Conservation (phyloP, 2,797 vertebrate genomes). For the Alfaro cultratus region DNA sequence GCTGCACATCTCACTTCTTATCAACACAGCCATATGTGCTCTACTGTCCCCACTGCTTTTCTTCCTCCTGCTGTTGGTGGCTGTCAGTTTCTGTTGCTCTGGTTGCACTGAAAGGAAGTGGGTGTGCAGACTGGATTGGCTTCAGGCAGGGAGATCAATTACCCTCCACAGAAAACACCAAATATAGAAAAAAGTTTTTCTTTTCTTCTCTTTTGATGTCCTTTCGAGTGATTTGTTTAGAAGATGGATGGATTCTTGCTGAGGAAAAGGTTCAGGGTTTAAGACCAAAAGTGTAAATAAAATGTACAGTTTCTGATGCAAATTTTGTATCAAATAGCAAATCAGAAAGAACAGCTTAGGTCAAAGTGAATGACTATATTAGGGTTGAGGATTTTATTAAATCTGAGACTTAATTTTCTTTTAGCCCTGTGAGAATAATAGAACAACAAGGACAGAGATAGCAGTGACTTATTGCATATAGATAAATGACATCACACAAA, state of each 20-base stretch:
- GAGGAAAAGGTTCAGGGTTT: background rate
- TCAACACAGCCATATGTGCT: conserved; percentile 64
- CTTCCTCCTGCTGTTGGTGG: conserved; percentile 56
- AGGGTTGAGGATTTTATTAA: background rate
- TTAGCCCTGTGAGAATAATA: background rate
- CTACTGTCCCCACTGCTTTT: conserved; percentile 49
- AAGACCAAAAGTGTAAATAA: background rate
- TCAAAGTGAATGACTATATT: background rate
- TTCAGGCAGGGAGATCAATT: conserved; percentile 51
- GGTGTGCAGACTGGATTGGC: conserved; percentile 50
- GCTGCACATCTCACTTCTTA: conserved; percentile 58
- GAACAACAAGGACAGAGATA: background rate
- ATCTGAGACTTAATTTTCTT: background rate
- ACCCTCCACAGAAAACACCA: conserved; percentile 28
- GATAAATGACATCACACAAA: background rate
- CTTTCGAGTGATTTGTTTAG: conserved; percentile 55
- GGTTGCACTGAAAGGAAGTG: conserved; percentile 51
- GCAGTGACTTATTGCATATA: background rate
- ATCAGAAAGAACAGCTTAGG: background rate
- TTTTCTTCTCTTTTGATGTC: conserved; percentile 9
- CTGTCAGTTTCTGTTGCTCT: conserved; percentile 56
- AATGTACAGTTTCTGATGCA: background rate
- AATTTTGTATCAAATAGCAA: background rate
- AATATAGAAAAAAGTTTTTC: background rate
- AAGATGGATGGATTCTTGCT: conserved; percentile 45